phyloP scores from a whole-genome alignment of 2,797 vertebrate genomes.

The Leucoraja ocellata region DNA sequence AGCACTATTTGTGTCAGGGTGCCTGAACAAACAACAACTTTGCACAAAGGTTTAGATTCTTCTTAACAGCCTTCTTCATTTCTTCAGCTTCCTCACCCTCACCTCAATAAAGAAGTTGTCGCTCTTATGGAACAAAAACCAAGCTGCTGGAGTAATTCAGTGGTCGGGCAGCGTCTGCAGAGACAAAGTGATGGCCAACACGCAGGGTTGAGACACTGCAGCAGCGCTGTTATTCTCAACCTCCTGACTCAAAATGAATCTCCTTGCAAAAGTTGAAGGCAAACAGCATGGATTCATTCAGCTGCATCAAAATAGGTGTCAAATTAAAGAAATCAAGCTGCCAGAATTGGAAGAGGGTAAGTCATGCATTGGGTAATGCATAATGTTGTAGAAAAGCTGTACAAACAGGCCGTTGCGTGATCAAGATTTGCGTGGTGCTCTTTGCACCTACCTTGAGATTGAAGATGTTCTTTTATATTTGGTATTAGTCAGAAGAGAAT shows the following conservation, averaged over 20 bases:
- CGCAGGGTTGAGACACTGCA: background rate
- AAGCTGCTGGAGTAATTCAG: too few relatives aligned
- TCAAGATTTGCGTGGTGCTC: background rate
- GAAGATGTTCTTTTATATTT: too few relatives aligned
- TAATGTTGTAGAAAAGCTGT: background rate
- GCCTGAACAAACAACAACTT: too few relatives aligned
- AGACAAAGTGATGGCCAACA: background rate
- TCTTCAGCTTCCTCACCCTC: too few relatives aligned
- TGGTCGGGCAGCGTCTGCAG: too few relatives aligned
- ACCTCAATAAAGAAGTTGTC: too few relatives aligned
- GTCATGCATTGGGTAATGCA: background rate
- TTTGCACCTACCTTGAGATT: background rate
- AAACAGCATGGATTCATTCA: background rate
- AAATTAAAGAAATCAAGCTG: background rate
- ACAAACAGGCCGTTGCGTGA: background rate
- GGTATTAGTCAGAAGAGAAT: background rate
- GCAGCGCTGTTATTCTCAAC: background rate
- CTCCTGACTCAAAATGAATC: background rate
- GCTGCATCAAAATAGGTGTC: background rate
- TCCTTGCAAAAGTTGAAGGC: background rate
- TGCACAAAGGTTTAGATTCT: too few relatives aligned
- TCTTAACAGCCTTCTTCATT: too few relatives aligned
- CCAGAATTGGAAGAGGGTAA: background rate
- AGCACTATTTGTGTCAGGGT: too few relatives aligned
- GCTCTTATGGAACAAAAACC: too few relatives aligned